These are phyloP conservation scores for Gymnocheta viridis DNA, from an alignment of 2,888 invertebrate genomes.

Conservation along the genomic window DNA sequence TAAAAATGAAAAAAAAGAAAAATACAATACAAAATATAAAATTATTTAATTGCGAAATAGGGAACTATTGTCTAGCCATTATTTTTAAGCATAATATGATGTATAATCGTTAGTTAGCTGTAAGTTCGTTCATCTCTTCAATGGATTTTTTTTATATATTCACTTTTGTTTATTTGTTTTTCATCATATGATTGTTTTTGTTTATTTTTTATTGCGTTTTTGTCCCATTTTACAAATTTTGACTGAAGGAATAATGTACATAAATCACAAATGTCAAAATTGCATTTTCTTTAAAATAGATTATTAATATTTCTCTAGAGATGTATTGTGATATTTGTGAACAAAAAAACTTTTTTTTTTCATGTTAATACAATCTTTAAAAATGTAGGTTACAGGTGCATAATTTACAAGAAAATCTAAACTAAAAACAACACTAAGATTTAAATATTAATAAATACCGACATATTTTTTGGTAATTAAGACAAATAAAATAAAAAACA, in stretches of 20 bases:
- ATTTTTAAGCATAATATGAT: slow-evolving; percentile 71
- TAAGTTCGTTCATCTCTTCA: slow-evolving; percentile 50
- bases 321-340: slow-evolving; percentile 63
- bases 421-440: slow-evolving; percentile 26
- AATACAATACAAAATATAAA: slow-evolving; percentile 7
- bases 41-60: slow-evolving; percentile 75
- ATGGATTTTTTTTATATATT: slow-evolving; percentile 1
- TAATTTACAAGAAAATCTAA: slow-evolving; percentile 29
- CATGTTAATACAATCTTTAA: slow-evolving; percentile 55
- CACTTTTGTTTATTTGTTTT: background rate
- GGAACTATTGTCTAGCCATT: slow-evolving; percentile 80
- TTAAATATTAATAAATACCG: slow-evolving; percentile 24
- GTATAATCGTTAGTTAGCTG: slow-evolving; percentile 59
- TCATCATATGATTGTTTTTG: background rate
- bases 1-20: slow-evolving; percentile 1
- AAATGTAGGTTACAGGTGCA: slow-evolving; percentile 35
- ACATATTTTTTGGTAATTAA: slow-evolving; percentile 54
- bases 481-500: slow-evolving; percentile 26
- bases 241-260: slow-evolving; percentile 63
- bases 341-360: slow-evolving; percentile 55
- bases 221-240: slow-evolving; percentile 27
- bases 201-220: background rate
- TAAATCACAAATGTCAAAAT: slow-evolving; percentile 64
- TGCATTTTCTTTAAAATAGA: slow-evolving; percentile 56
- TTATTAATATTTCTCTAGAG: slow-evolving; percentile 41